phyloP scores from a whole-genome alignment of 2,888 invertebrate species.

The Didymodactylos carnosus region DNA sequence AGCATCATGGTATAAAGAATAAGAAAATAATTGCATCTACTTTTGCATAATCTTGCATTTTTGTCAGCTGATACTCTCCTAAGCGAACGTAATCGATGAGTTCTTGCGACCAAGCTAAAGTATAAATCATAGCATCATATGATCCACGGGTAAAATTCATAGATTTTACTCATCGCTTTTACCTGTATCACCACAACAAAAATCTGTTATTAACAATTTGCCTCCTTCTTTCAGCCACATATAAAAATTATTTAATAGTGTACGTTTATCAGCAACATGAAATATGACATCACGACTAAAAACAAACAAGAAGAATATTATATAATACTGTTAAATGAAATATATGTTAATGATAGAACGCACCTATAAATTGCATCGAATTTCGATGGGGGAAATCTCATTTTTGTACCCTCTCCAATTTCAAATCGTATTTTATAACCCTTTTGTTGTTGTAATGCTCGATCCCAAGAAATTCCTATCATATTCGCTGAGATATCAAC shows the following conservation, averaged over 20 bases:
- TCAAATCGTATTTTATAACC: conserved; percentile 33
- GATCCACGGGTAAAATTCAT: too few relatives aligned
- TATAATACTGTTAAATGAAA: not conserved
- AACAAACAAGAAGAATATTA: conserved; percentile 24
- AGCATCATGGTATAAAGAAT: too few relatives aligned
- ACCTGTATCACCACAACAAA: conserved; percentile 38
- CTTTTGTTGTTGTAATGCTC: not conserved
- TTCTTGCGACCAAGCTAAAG: conserved; percentile 33
- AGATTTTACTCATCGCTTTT: too few relatives aligned
- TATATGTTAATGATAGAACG: not conserved
- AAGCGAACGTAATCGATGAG: conserved; percentile 39
- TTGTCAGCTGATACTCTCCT: conserved; percentile 38
- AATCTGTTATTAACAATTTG: conserved; percentile 39
- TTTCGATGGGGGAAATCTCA: conserved; percentile 32
- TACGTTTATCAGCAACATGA: conserved; percentile 39
- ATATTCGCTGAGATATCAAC: conserved; percentile 38
- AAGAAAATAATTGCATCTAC: conserved; percentile 19
- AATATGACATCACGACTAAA: conserved; percentile 41
- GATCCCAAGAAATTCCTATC: conserved; percentile 26
- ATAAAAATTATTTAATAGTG: conserved; percentile 37
- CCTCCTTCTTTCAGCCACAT: conserved; percentile 40
- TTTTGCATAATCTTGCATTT: conserved; percentile 32
- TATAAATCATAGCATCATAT: too few relatives aligned
- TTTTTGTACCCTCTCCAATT: conserved; percentile 38
- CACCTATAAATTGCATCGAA: conserved; percentile 39